Conservation (phyloP, 2,888 invertebrate species). For the Rambutsinella grinnellia region DNA sequence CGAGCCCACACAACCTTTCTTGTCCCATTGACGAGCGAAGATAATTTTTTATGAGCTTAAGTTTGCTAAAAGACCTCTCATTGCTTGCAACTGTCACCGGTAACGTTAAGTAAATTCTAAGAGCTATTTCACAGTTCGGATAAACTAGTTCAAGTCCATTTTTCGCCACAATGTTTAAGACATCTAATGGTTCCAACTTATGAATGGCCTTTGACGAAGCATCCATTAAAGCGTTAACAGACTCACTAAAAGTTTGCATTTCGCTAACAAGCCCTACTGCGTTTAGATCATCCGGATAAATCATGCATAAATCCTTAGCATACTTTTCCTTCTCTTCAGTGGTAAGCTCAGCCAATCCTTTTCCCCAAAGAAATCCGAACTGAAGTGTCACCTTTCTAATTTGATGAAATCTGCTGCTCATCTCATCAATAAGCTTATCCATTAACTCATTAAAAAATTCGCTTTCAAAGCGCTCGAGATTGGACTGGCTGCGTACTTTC, state of each 20-base stretch:
- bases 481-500: neutral
- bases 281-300: constrained; percentile 1
- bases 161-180: constrained; percentile 2
- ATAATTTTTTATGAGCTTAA: constrained; percentile 31
- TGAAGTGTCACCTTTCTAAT: neutral
- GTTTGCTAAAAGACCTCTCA: constrained; percentile 31
- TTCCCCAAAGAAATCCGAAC: constrained; percentile 21
- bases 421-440: neutral
- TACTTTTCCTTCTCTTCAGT: neutral
- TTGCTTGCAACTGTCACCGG: constrained; percentile 22
- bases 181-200: neutral
- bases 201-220: neutral
- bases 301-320: constrained; percentile 6
- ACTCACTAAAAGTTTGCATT: neutral
- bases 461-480: neutral
- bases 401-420: constrained; percentile 1
- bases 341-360: neutral
- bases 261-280: neutral
- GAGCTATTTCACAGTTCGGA: neutral
- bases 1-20: constrained; percentile 5
- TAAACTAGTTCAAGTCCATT: neutral
- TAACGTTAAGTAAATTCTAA: constrained; percentile 26
- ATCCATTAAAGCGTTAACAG: neutral
- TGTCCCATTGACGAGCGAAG: constrained; percentile 21
- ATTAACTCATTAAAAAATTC: constrained; percentile 16